Evolutionary conservation across 2,888 invertebrate genomes (phyloP).

Genomic region (Drosophila kanekoi): DNA sequence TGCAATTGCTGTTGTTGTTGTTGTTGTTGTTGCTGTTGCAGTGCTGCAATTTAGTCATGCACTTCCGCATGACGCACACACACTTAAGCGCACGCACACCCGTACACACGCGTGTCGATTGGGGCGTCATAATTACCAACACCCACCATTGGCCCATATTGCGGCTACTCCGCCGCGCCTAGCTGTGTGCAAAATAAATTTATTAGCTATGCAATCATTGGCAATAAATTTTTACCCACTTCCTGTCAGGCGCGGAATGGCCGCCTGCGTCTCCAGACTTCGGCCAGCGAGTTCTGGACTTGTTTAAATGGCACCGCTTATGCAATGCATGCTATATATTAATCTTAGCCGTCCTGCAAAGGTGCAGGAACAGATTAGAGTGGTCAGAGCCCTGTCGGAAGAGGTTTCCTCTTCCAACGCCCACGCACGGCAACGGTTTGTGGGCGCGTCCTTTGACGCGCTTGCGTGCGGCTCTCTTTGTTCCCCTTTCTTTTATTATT

Average conservation of each 20-base stretch:
- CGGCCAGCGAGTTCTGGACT: background rate
- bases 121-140: constrained; percentile 68
- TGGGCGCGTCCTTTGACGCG: constrained; percentile 35
- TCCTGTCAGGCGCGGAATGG: constrained; percentile 40
- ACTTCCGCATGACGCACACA: constrained; percentile 48
- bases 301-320: constrained; percentile 68
- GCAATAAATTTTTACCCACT: constrained; percentile 65
- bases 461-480: constrained; percentile 43
- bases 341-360: constrained; percentile 58
- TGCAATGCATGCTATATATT: constrained; percentile 73
- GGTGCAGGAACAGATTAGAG: constrained; percentile 65
- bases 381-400: constrained; percentile 25
- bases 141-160: constrained; percentile 17
- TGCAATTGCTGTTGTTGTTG: constrained; percentile 43
- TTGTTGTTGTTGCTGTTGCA: background rate
- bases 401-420: constrained; percentile 7
- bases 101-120: constrained; percentile 19
- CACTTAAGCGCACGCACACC: constrained; percentile 21
- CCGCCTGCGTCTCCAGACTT: constrained; percentile 27
- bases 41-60: constrained; percentile 63
- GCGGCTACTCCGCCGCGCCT: constrained; percentile 23
- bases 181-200: constrained; percentile 65
- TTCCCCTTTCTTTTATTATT: constrained; percentile 17
- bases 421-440: constrained; percentile 35
- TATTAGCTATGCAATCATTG: constrained; percentile 75